These are phyloP conservation scores for Pipistrellus pipistrellus DNA, from an alignment of 2,797 vertebrate species.

Conservation along the genomic window DNA sequence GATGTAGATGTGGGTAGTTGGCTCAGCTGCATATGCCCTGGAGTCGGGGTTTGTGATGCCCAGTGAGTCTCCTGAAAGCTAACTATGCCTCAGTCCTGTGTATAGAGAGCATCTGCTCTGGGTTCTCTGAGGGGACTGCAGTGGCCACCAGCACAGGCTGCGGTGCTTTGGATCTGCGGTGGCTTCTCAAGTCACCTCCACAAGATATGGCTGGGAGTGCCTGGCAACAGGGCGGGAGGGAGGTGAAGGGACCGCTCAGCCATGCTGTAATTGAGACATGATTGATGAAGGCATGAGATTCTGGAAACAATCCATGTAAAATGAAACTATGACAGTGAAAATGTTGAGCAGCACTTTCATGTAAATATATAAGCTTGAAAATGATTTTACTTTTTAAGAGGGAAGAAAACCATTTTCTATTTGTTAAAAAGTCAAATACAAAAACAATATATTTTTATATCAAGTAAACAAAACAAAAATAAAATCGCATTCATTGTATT, in stretches of 20 bases:
- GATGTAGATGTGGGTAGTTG: background rate
- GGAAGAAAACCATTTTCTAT: slow-evolving; percentile 13
- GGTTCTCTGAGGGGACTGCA: slow-evolving; percentile 70
- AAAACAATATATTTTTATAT: slow-evolving; percentile 59
- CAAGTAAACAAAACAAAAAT: slow-evolving; percentile 69
- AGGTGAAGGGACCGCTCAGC: slow-evolving; percentile 80
- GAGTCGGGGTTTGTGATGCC: background rate
- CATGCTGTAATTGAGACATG: slow-evolving; percentile 82
- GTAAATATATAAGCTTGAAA: slow-evolving; percentile 35
- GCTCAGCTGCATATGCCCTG: background rate
- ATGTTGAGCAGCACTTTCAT: background rate
- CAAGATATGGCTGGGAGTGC: slow-evolving; percentile 85
- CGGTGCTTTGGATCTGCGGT: slow-evolving; percentile 65
- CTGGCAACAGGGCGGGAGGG: slow-evolving; percentile 79
- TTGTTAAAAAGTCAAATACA: slow-evolving; percentile 74
- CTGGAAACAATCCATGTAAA: slow-evolving; percentile 77
- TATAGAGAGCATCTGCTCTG: slow-evolving; percentile 82
- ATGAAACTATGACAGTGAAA: background rate
- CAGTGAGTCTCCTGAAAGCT: slow-evolving; percentile 68
- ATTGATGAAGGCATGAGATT: slow-evolving; percentile 79
- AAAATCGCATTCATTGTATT: slow-evolving; percentile 68
- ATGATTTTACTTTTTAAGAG: slow-evolving; percentile 47
- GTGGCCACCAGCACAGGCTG: slow-evolving; percentile 59
- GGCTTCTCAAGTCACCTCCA: slow-evolving; percentile 76
- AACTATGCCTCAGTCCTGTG: slow-evolving; percentile 69